Percentiles rank a stretch among this genome's conserved stretches.
Evolutionary conservation across 2,113 vertebrate species (phyloP).

Genomic region (Amazona guildingii): DNA sequence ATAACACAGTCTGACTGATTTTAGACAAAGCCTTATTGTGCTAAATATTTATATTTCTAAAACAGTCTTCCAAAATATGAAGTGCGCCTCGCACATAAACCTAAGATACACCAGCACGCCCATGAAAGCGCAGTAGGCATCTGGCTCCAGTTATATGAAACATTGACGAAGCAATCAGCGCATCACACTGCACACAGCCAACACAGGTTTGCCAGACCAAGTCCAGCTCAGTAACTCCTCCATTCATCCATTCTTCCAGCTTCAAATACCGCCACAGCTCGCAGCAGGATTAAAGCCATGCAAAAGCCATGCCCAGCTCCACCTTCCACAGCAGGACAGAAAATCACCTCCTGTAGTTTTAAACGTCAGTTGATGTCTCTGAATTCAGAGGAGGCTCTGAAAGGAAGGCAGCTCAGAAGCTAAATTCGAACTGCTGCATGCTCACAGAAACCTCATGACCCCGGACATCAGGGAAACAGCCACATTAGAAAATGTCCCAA

Average conservation of each 20-base stretch:
- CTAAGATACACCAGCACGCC: background rate
- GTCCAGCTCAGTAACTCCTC: background rate
- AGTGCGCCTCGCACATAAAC: background rate
- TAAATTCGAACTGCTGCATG: fast-evolving
- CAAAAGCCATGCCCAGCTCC: background rate
- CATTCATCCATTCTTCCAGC: background rate
- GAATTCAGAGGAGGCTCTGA: background rate
- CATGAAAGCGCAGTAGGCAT: background rate
- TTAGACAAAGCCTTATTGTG: background rate
- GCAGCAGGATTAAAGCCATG: fast-evolving
- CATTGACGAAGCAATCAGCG: fast-evolving
- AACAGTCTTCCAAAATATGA: background rate
- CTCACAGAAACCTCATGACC: background rate
- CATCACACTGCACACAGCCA: background rate
- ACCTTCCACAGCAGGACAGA: background rate
- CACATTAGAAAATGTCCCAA: background rate
- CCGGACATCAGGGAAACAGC: background rate
- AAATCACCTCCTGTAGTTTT: background rate
- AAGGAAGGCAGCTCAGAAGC: background rate
- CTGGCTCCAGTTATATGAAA: background rate
- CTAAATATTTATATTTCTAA: background rate
- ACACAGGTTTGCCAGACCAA: background rate
- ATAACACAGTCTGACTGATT: background rate
- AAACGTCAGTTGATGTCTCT: background rate
- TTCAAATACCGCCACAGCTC: background rate